These are phyloP conservation scores for Montipora capricornis DNA, from an alignment of 64 coral and sea anemone species.

Conservation along the genomic window DNA sequence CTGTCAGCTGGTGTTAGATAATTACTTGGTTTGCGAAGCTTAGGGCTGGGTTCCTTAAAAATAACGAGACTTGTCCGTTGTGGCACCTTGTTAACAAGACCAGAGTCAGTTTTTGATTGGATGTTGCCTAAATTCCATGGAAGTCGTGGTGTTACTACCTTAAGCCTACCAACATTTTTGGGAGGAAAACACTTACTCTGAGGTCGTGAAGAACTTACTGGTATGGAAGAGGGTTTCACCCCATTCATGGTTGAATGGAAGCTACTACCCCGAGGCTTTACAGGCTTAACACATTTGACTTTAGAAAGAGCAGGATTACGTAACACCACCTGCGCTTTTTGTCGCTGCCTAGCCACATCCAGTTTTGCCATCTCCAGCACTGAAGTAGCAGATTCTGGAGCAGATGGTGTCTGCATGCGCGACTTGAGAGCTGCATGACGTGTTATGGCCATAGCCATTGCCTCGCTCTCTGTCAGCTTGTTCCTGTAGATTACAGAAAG, in stretches of 20 bases:
- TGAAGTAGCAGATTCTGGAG: conserved; percentile 44
- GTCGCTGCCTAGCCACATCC: conserved; percentile 88
- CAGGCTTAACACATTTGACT: conserved; percentile 89
- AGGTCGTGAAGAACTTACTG: conserved; percentile 15
- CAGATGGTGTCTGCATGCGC: conserved; percentile 40
- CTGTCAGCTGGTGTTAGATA: conserved; percentile 36
- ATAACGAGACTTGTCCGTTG: conserved; percentile 3
- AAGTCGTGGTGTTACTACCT: conserved; percentile 84
- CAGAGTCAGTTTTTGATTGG: conserved; percentile 81
- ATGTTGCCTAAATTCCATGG: conserved; percentile 87
- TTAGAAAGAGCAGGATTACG: conserved; percentile 74
- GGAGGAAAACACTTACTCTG: conserved; percentile 71
- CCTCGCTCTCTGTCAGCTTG: conserved; percentile 91
- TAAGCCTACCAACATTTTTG: conserved; percentile 77
- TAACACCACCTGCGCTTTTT: conserved; percentile 98
- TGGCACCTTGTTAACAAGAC: conserved; percentile 35
- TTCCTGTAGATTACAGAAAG: conserved; percentile 55
- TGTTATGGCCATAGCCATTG: conserved; percentile 91
- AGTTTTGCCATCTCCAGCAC: conserved; percentile 92
- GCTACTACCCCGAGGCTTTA: conserved; percentile 79
- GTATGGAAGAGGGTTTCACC: conserved; percentile 41
- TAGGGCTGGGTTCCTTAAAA: conserved; percentile 44
- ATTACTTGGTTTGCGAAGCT: conserved; percentile 46
- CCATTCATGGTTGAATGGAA: conserved; percentile 51
- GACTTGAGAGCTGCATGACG: conserved; percentile 84